Evolutionary conservation across 2,797 vertebrate genomes (phyloP), one percentile per base, ranked within the genome.

Genomic region (Betta splendens): DNA sequence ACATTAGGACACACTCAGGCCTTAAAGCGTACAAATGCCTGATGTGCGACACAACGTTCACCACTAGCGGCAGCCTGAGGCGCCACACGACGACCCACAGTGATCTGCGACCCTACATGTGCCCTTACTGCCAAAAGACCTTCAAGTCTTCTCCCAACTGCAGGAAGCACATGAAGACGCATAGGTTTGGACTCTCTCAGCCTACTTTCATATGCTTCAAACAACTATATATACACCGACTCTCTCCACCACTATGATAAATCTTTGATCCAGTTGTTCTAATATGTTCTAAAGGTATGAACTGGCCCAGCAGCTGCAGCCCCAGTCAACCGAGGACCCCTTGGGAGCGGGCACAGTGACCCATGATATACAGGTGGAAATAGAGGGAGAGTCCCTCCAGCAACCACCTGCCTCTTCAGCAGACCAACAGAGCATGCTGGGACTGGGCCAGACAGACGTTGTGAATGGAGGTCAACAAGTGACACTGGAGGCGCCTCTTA

Each of bases 131-230:
- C 87, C 97, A 99, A 75, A 99, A 98, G 80, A 99, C 97, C 3
- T 99, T 99, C 80, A 99, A 99, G 91, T 99, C 97, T 0, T 96
- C 96, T 0, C 92, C 98, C 6, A 99, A 98, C 80, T 99, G 98
- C 87, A 95, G 97, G 84, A 99, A 99, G 70, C 98, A 99, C 87
- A 99, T 99, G 97, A 99, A 98, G 83, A 99, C 97, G 3, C 98
- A 99, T 62, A 95, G 96, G 98, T 98, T 69, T 31, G 85, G 20
- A 3, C 21, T 44, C 45, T 17, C 9, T 25, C 11, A 15, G 3
- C 9, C 2, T 31, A 1, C 29, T 7, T 22, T 17, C 12, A 1
- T 11, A 1, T 17, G 46, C 18, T 9, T 40, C 13, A 16, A 4
- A 23, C 23, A 9, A 17, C 36, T 5, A 16, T 17, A n/a, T 9